Percentiles rank a stretch among this genome's conserved stretches.
Evolutionary conservation across 2,797 vertebrate genomes (phyloP).

Genomic region (Halcyon smyrnensis): DNA sequence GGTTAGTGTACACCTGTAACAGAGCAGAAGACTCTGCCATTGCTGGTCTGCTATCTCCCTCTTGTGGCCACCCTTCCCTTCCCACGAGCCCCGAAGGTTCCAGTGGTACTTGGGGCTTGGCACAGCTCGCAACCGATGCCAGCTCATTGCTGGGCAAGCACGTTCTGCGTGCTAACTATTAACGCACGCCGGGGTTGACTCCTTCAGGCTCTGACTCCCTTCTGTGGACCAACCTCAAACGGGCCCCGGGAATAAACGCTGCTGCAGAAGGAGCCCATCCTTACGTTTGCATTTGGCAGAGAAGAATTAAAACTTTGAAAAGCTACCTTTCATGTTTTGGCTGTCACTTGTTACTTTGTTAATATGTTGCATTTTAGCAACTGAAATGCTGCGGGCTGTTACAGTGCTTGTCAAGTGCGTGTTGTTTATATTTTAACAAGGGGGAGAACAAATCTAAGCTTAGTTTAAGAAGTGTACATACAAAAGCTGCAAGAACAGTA

Average conservation of each 20-base stretch:
- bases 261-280: fast-evolving
- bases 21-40: fast-evolving
- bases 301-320: not conserved
- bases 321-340: not conserved
- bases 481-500: not conserved
- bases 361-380: not conserved
- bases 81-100: fast-evolving
- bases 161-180: not conserved
- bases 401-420: not conserved
- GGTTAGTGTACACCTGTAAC: fast-evolving
- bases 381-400: not conserved
- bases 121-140: fast-evolving
- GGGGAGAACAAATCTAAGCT: not conserved
- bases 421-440: not conserved
- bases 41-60: constrained; percentile 19
- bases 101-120: not conserved
- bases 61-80: not conserved
- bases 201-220: not conserved
- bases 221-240: not conserved
- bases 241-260: not conserved
- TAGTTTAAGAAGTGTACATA: not conserved
- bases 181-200: not conserved
- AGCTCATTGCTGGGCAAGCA: not conserved
- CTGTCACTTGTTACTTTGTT: not conserved
- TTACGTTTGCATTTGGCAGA: not conserved